Conservation (phyloP, 1,140 invertebrate genomes). For the Neodiprion fabricii region DNA sequence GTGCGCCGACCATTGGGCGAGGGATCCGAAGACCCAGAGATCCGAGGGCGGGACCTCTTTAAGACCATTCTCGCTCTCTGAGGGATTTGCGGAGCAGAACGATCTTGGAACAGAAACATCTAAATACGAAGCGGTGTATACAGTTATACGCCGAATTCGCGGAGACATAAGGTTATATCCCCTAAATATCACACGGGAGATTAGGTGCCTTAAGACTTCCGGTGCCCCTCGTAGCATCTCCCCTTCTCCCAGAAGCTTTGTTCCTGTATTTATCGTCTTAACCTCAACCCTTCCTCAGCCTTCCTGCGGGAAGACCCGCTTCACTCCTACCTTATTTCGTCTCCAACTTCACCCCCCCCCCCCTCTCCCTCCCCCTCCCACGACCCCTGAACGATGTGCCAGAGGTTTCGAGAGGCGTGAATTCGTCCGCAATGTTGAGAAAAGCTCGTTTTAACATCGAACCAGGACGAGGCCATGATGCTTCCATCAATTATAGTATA, state of each 20-base stretch:
- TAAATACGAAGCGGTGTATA: not conserved
- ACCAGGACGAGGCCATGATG: no score
- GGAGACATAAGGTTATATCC: not conserved
- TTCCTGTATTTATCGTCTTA: not conserved
- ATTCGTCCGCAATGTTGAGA: no score
- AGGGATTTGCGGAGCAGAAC: conserved; percentile 1
- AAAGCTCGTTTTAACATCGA: no score
- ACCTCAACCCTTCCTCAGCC: not conserved
- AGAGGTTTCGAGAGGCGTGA: no score
- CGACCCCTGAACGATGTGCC: no score
- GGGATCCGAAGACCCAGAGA: not conserved
- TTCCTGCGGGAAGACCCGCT: no score
- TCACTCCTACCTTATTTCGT: no score
- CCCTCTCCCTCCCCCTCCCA: no score
- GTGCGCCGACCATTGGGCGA: not conserved
- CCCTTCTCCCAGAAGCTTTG: not conserved
- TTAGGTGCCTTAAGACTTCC: conserved; percentile 2
- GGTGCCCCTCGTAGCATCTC: not conserved
- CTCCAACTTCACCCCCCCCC: no score
- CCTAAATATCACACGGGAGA: conserved; percentile 7
- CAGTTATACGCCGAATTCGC: not conserved
- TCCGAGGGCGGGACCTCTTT: not conserved
- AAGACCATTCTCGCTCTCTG: not conserved
- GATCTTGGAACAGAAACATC: not conserved
- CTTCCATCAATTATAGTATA: no score